Percentiles rank a stretch among this genome's conserved stretches.
phyloP scores from a whole-genome alignment of 2,797 vertebrate genomes.

The Urophycis tenuis region DNA sequence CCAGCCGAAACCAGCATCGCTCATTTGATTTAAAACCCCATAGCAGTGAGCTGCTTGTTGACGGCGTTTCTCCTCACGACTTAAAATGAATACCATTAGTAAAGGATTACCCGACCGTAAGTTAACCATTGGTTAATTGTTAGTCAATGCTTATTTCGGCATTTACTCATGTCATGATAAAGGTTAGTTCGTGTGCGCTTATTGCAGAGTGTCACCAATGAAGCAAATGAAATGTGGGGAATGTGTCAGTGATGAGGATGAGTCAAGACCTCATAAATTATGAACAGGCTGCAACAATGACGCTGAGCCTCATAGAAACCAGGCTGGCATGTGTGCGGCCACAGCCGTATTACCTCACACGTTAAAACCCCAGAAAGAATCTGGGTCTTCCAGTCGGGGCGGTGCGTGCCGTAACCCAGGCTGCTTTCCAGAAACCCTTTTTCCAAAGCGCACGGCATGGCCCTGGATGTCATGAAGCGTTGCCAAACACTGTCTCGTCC shows the following conservation, averaged over 20 bases:
- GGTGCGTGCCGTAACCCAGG: neutral
- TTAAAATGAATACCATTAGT: neutral
- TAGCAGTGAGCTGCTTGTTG: neutral
- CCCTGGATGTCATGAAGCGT: neutral
- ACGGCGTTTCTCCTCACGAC: neutral
- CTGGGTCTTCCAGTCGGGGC: conserved; percentile 52
- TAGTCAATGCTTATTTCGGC: too few relatives aligned
- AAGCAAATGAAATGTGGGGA: neutral
- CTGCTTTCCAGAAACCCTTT: too few relatives aligned
- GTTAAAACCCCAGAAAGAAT: conserved; percentile 40
- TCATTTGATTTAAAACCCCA: neutral
- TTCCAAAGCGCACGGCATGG: neutral
- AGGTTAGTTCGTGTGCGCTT: too few relatives aligned
- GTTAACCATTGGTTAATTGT: too few relatives aligned
- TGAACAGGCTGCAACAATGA: neutral
- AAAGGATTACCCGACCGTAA: too few relatives aligned
- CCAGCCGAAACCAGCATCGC: neutral
- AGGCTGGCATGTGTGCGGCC: neutral
- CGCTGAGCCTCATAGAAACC: neutral
- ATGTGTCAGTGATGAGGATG: neutral
- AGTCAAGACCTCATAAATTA: neutral
- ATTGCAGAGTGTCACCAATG: neutral
- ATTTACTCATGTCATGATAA: too few relatives aligned
- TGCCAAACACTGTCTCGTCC: neutral
- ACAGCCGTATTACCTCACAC: neutral